Conservation (phyloP, 2,888 invertebrate species). For the Adelognathus sp. region DNA sequence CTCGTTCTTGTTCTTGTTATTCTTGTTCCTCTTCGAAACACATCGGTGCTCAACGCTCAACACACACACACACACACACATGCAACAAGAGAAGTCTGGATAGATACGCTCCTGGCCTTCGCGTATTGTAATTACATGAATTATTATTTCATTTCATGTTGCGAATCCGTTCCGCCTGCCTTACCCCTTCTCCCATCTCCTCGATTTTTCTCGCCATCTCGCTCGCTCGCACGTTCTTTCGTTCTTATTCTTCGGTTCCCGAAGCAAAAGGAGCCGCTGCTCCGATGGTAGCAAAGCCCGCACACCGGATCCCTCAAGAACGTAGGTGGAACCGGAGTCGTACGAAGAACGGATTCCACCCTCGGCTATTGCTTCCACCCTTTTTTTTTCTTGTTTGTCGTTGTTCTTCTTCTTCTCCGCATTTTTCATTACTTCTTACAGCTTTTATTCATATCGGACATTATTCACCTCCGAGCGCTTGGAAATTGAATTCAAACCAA, state of each 20-base stretch:
- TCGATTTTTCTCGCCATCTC: slow-evolving; percentile 16
- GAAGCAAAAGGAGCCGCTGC: slow-evolving; percentile 25
- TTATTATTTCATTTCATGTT: slow-evolving; percentile 78
- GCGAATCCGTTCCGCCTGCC: slow-evolving; percentile 74
- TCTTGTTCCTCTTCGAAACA: slow-evolving; percentile 32
- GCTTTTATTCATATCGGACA: not conserved
- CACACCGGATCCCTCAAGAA: slow-evolving; percentile 20
- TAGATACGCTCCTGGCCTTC: slow-evolving; percentile 70
- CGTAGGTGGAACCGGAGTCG: slow-evolving; percentile 55
- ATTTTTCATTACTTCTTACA: not conserved
- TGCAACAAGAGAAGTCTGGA: slow-evolving; percentile 51
- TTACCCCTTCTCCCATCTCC: slow-evolving; percentile 47
- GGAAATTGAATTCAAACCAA: slow-evolving; percentile 23
- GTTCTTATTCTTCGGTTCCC: slow-evolving; percentile 5
- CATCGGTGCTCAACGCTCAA: slow-evolving; percentile 46
- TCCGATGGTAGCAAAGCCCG: slow-evolving; percentile 36
- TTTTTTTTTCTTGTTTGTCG: not conserved
- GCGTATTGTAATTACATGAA: slow-evolving; percentile 77
- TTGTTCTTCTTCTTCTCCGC: not conserved
- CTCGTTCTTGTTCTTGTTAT: not conserved
- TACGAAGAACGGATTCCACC: slow-evolving; percentile 50
- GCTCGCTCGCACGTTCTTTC: not conserved
- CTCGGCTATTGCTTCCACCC: slow-evolving; percentile 39
- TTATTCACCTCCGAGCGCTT: slow-evolving; percentile 17
- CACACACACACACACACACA: slow-evolving; percentile 26